These are phyloP conservation scores for Allacma fusca DNA, from an alignment of 2,888 invertebrate genomes.

Conservation along the genomic window DNA sequence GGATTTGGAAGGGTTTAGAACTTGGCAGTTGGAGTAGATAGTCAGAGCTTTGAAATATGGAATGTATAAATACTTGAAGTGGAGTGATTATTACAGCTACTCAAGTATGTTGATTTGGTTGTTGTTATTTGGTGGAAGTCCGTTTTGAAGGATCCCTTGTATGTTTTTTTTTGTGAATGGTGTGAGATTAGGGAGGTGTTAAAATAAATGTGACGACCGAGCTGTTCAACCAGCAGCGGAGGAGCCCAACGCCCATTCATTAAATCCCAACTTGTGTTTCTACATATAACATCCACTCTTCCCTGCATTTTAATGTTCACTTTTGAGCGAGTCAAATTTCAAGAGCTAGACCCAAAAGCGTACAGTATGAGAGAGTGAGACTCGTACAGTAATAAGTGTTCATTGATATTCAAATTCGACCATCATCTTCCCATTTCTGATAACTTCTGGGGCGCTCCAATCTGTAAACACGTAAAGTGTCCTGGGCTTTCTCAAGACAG, in stretches of 20 bases:
- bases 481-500: background rate
- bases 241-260: conserved; percentile 30
- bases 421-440: background rate
- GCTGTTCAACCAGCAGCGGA: background rate
- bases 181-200: background rate
- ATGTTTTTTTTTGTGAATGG: background rate
- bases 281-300: background rate
- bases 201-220: conserved; percentile 28
- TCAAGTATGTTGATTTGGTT: no score
- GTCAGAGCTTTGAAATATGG: no score
- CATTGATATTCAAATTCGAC: conserved; percentile 20
- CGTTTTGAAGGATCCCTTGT: no score
- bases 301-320: background rate
- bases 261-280: conserved; percentile 8
- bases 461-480: background rate
- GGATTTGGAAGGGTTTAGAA: no score
- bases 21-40: no score
- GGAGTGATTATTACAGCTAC: no score
- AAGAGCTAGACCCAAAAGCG: background rate
- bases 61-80: no score
- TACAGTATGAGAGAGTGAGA: background rate
- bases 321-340: background rate
- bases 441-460: background rate
- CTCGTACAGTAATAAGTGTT: background rate
- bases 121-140: no score